Conservation (phyloP, 2,888 invertebrate genomes). For the Polymixis lichenea region DNA sequence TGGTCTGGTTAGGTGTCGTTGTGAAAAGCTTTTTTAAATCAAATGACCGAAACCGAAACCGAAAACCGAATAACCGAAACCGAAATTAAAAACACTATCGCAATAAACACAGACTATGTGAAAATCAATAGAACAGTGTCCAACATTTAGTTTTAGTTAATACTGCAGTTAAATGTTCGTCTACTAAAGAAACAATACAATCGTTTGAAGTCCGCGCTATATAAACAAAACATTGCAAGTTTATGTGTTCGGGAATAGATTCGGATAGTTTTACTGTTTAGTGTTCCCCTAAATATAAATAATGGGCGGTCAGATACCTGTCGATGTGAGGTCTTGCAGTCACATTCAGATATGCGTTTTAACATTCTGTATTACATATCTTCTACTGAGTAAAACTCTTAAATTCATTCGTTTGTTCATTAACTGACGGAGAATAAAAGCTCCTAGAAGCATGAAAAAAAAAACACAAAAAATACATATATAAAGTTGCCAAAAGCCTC, state of each 20-base stretch:
- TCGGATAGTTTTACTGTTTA: constrained; percentile 43
- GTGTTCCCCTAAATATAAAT: constrained; percentile 40
- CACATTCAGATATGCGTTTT: neutral
- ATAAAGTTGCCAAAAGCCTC: too few species aligned
- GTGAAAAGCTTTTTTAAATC: too few species aligned
- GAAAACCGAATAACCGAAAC: too few species aligned
- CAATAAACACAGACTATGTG: neutral
- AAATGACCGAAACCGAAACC: too few species aligned
- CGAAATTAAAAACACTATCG: neutral
- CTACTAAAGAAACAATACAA: constrained; percentile 50
- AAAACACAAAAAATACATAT: too few species aligned
- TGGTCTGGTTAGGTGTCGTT: too few species aligned
- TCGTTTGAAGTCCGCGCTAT: constrained; percentile 55
- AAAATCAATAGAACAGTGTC: constrained; percentile 17
- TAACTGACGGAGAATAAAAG: neutral
- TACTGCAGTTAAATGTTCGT: constrained; percentile 28
- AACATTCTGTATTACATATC: neutral
- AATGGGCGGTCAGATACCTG: constrained; percentile 26
- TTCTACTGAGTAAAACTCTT: neutral
- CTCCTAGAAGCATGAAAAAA: too few species aligned
- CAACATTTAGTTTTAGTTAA: constrained; percentile 15
- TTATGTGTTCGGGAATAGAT: constrained; percentile 54
- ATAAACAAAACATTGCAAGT: constrained; percentile 45
- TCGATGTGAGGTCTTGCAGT: constrained; percentile 1
- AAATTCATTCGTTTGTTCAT: neutral